A percentile compares a stretch with the other conserved stretches of the same genome.
Conservation (phyloP, 2,113 vertebrate genomes). For the Micronisus gabar region DNA sequence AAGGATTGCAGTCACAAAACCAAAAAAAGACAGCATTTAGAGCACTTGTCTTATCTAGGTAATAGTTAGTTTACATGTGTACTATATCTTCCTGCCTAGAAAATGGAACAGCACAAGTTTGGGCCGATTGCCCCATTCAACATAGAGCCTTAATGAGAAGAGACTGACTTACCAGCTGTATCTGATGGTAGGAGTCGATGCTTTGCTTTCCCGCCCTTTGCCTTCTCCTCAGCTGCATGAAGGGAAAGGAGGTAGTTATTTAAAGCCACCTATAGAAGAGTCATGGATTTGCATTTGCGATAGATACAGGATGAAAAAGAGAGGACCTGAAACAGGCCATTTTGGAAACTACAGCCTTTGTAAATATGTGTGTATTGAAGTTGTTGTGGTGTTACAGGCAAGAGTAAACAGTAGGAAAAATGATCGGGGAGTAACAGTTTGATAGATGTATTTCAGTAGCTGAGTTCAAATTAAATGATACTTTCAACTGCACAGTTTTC, state of each 20-base stretch:
- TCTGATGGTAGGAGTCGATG: background rate
- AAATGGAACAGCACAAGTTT: background rate
- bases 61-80: background rate
- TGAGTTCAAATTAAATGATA: background rate
- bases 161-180: background rate
- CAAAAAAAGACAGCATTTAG: background rate
- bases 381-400: background rate
- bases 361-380: background rate
- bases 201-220: background rate
- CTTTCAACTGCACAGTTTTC: background rate
- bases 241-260: background rate
- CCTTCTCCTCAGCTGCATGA: background rate
- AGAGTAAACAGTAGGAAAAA: background rate
- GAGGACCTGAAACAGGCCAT: rapidly evolving
- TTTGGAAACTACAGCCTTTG: background rate
- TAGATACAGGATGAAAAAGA: background rate
- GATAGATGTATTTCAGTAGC: background rate
- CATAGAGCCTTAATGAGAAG: background rate
- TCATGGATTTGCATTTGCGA: background rate
- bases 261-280: background rate
- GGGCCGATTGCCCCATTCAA: background rate
- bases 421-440: background rate
- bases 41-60: background rate
- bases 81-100: background rate
- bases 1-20: background rate